Evolutionary conservation across 2,888 invertebrate genomes (phyloP), one percentile per base, ranked within the genome.

Genomic region (Clivina fossor): DNA sequence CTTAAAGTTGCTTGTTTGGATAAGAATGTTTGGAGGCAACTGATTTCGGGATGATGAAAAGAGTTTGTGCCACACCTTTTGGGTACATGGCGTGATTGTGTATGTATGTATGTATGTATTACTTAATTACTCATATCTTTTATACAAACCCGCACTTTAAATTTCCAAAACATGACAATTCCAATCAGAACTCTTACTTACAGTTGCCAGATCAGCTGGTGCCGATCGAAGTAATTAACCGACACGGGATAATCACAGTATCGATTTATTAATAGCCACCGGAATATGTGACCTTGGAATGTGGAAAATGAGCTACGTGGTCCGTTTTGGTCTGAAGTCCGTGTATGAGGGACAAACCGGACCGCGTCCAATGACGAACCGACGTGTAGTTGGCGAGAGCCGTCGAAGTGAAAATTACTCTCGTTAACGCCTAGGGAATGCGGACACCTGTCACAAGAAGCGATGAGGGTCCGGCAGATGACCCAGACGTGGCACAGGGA

Each of bases 361-460:
- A 7, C 26, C 4, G 9, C 9, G 9, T 24, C 9, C 26, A 24
- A 4, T 11, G 4, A 4, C 33, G 4, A 11, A 33, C n/a, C 3
- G n/a, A 13, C 5, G 8, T 35, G 35, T 35, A 35, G 15, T 15
- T 35, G 3, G 3, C 26, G 5, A 9, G 43, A 16, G 24, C 28
- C 22, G 47, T 22, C 43, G 33, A 44, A 44, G 53, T 53, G 53
- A 53, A 53, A 53, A 53, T 53, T 43, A 53, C 44, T 44, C 53
- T 53, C 53, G 53, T 53, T 53, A 53, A 37, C 53, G 35, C 44
- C 37, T 35, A 19, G 44, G 37, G 53, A 53, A 53, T 53, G 53
- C 44, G 44, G 53, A 53, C 53, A 53, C 53, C 53, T 53, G 53
- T 53, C 44, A 53, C 33, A 33, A 19, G 53, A 18, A 43, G 18